A percentile compares a stretch with the other conserved stretches of the same genome.
phyloP scores from a whole-genome alignment of 1,140 invertebrate genomes.

The Scaptodrosophila lebanonensis region DNA sequence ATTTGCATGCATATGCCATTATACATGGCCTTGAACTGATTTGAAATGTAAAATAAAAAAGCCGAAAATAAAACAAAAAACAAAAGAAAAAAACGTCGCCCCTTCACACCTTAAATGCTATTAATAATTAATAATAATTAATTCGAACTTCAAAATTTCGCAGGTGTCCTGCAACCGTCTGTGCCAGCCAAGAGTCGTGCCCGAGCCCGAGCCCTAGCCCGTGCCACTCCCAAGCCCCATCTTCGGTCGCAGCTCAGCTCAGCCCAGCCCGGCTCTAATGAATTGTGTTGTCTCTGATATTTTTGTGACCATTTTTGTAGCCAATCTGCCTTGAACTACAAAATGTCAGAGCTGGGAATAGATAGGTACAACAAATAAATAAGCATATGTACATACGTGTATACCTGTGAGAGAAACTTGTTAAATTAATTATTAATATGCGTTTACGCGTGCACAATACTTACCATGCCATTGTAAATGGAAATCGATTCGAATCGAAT shows the following conservation, averaged over 20 bases:
- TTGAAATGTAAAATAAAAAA: no score
- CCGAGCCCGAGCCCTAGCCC: not conserved
- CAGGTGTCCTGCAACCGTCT: constrained; percentile 37
- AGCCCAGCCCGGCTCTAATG: no score
- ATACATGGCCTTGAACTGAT: constrained; percentile 63
- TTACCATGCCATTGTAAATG: constrained; percentile 8
- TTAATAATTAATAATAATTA: no score
- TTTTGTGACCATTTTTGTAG: constrained; percentile 4
- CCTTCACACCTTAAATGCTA: no score
- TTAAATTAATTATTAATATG: constrained; percentile 56
- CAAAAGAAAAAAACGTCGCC: no score
- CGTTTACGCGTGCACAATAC: constrained; percentile 16
- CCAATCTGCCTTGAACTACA: constrained; percentile 68
- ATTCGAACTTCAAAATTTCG: constrained; percentile 26
- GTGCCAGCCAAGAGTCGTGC: not conserved
- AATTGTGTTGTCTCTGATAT: constrained; percentile 39
- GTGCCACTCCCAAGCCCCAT: not conserved
- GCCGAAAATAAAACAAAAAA: no score
- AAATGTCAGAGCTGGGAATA: constrained; percentile 38
- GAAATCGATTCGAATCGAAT: constrained; percentile 12
- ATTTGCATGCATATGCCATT: constrained; percentile 28
- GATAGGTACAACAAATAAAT: constrained; percentile 19
- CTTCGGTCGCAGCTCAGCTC: no score
- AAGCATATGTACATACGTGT: no score
- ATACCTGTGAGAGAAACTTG: no score